Percentiles rank a stretch among this genome's conserved stretches.
phyloP scores from a whole-genome alignment of 2,888 invertebrate genomes.

The Disparrhopalites patrizii region DNA sequence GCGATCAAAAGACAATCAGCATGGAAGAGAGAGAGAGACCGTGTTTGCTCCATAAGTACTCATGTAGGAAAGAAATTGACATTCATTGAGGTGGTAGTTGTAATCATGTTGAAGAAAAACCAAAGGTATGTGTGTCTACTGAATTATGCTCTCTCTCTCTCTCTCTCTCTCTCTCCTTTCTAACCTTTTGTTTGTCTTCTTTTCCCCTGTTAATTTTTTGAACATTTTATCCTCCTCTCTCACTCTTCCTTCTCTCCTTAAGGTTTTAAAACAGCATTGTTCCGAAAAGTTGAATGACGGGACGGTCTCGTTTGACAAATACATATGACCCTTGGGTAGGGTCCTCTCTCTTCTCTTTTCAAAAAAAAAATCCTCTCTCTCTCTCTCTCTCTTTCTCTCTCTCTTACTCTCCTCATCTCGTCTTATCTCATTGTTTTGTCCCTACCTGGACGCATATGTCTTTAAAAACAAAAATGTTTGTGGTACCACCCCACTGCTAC shows the following conservation, averaged over 20 bases:
- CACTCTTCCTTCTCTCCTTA: not conserved
- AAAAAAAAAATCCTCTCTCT: conserved; percentile 3
- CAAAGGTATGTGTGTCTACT: conserved; percentile 2
- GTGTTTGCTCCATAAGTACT: not conserved
- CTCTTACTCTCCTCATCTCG: too few relatives aligned
- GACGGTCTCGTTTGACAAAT: conserved; percentile 34
- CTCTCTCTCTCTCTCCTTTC: not conserved
- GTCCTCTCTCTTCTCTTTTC: conserved; percentile 18
- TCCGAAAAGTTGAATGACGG: conserved; percentile 27
- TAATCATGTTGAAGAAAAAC: not conserved
- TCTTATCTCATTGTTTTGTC: conserved; percentile 5
- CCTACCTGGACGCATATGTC: too few relatives aligned
- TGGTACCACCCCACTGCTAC: too few relatives aligned
- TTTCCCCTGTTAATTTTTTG: conserved; percentile 29
- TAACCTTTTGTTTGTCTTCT: conserved; percentile 13
- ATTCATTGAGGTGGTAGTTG: not conserved
- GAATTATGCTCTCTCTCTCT: conserved; percentile 14
- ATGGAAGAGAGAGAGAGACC: not conserved
- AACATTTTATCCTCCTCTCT: conserved; percentile 25
- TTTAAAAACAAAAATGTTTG: too few relatives aligned
- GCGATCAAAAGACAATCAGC: not conserved
- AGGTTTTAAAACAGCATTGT: too few relatives aligned
- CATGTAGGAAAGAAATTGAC: not conserved
- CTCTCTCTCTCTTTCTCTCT: too few relatives aligned
- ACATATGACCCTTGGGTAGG: conserved; percentile 16